These are phyloP conservation scores for Ctenodactylus gundi DNA, from an alignment of 2,113 vertebrate species.

Conservation along the genomic window DNA sequence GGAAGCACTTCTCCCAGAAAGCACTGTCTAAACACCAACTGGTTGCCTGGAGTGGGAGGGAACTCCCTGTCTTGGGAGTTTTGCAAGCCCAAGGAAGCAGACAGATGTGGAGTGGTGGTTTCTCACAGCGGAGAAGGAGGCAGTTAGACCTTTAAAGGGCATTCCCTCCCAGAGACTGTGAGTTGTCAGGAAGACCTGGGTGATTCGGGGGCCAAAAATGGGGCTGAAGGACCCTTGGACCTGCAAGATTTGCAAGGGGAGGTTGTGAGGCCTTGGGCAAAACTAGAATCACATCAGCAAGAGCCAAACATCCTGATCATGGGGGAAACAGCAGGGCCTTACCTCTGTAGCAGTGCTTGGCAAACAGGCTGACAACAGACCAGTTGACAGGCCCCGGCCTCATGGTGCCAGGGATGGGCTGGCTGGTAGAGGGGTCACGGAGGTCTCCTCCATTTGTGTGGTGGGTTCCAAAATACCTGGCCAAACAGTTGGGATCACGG, in stretches of 20 bases:
- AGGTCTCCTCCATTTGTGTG: not conserved
- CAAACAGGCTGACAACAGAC: conserved; percentile 61
- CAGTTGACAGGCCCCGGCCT: conserved; percentile 24
- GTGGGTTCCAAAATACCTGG: not conserved
- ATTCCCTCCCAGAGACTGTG: not conserved
- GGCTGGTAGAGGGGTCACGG: not conserved
- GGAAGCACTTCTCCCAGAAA: not conserved
- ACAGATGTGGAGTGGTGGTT: not conserved
- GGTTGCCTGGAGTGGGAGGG: not conserved
- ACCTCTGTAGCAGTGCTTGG: conserved; percentile 38
- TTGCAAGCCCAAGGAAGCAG: not conserved
- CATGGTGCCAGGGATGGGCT: not conserved
- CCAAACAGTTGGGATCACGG: not conserved
- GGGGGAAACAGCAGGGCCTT: conserved; percentile 38
- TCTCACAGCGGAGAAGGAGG: not conserved
- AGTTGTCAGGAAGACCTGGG: not conserved
- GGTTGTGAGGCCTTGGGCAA: not conserved
- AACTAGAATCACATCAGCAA: not conserved
- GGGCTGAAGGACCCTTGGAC: not conserved
- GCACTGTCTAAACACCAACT: not conserved
- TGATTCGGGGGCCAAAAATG: not conserved
- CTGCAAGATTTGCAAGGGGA: not conserved
- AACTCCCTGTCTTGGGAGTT: not conserved
- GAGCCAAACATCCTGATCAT: not conserved
- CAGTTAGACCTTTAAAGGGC: not conserved